Base-by-base conservation (phyloP, 35 echinoderm and acorn worm species). In the Ophiothrix spiculata region DNA sequence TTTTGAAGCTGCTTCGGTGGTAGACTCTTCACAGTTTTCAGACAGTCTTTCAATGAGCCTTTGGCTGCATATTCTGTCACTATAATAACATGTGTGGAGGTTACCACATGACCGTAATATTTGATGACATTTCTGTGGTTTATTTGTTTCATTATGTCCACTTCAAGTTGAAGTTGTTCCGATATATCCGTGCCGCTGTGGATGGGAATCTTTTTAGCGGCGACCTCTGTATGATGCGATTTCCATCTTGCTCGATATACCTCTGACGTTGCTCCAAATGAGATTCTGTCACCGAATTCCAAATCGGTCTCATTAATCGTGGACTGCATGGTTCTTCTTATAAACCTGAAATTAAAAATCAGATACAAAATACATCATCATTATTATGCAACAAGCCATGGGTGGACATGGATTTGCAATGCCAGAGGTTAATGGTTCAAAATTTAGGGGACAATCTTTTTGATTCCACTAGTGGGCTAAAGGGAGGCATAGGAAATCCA, bases 91-190 rank as follows among this genome's bases (percentile, higher is more conserved):
- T 69, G 60, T 10, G 60, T 69, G 29, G 60, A 28, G 29, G 6
- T 69, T n/a, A 69, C 60, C 17, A 25, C 2, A 15, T 69, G 60
- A 12, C 60, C 60, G 25, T 69, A 69, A 25, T 69, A 69, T 25
- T 69, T 69, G 60, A 69, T 69, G 23, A 69, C 60, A 25, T 69
- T 69, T 69, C 60, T 69, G 29, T 69, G 60, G 29, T 69, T 69
- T 25, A 69, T 2, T 15, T 25, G 8, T 12, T 25, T 69, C 10
- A 69, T 15, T 25, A 69, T 69, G 25, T 69, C 23, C 17, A 69
- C 25, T 69, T 69, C 60, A 12, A 69, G 25, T 12, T 15, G 4
- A 6, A 69, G 60, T 28, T 69, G 60, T 2, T 69, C 60, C 29
- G 17, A 2, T 4, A 69, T n/a, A 25, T 10, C 60, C 17, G 60